Evolutionary conservation across 2,888 invertebrate genomes (phyloP).

Genomic region (Anodontia alba): DNA sequence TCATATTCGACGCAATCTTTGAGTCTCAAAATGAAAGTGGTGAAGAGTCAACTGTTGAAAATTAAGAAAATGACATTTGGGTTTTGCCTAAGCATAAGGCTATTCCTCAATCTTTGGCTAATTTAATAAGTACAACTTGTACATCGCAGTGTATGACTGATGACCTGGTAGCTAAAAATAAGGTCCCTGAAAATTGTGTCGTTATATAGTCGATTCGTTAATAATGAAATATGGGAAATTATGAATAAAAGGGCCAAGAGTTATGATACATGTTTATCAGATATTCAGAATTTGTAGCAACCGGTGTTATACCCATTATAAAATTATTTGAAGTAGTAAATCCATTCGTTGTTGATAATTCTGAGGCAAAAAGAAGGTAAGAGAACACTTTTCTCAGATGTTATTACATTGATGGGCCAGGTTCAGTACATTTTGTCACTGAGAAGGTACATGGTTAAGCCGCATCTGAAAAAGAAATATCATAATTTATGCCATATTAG

Average conservation of each 20-base stretch:
- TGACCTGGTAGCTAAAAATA: background rate
- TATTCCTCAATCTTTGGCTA: background rate
- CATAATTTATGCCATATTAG: constrained; percentile 9
- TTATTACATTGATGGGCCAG: constrained; percentile 37
- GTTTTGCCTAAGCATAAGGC: constrained; percentile 3
- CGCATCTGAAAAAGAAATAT: constrained; percentile 28
- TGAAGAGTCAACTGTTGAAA: too few species aligned
- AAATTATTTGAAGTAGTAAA: constrained; percentile 22
- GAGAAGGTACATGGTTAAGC: constrained; percentile 27
- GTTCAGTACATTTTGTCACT: constrained; percentile 34
- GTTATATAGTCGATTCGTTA: constrained; percentile 12
- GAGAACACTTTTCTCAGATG: constrained; percentile 21
- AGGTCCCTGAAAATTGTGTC: constrained; percentile 36
- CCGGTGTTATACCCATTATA: constrained; percentile 24
- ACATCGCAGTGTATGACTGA: constrained; percentile 17
- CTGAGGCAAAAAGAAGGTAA: constrained; percentile 6
- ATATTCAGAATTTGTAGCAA: constrained; percentile 20
- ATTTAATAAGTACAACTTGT: constrained; percentile 11
- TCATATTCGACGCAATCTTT: too few species aligned
- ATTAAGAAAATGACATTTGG: constrained; percentile 7
- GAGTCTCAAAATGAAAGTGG: too few species aligned
- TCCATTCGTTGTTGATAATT: background rate
- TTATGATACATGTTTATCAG: constrained; percentile 7
- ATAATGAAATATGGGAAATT: constrained; percentile 31
- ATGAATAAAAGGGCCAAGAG: constrained; percentile 18